Base-by-base conservation (phyloP, 2,113 vertebrate genomes). In the Stomatorhinus ivindoensis region DNA sequence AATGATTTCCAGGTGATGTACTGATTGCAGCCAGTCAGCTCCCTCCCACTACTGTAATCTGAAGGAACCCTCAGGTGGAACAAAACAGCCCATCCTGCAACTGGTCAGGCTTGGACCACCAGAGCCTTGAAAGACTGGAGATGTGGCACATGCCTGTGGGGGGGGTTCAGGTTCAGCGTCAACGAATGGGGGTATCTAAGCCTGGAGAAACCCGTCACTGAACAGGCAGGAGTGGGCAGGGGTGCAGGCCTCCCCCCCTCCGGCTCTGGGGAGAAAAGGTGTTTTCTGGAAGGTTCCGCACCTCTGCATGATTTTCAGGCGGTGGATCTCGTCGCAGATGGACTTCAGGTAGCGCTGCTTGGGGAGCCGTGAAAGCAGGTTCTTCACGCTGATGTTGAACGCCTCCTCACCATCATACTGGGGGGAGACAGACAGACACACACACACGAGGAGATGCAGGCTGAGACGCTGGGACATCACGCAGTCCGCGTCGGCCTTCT, bases 251-350 rank as follows among this genome's bases (percentile, higher is more conserved):
- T 27, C 91, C 87, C 92, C 90, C 83, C 46, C 90, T 47, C 46
- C 93, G 93, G 92, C 93, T 92, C 91, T 90, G 90, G 90, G 15
- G 86, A 27, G 69, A 39, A 39, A 35, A 39, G 53, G 39, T n/a
- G n/a, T 61, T 61, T 1, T 48, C 39, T 44, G n/a, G 44, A 11
- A 48, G 27, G 19, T 19, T 61, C 47, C 88, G 3, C 4, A 99
- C 98, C 96, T 97, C 94, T 98, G 99, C 65, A 92, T 94, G 24
- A 99, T 96, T 94, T 99, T 99, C 91, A 97, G 97, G 86, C 94
- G 96, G 91, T 98, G 97, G 90, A 99, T 97, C 95, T 98, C 97
- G 35, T 99, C 98, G 90, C 98, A 99, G 92, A 99, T 96, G 89
- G 94, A 94, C 93, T 99, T 97, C 88, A 99, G 94, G 92, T 99